Conservation (phyloP, 2,888 invertebrate genomes). For the Pollenia amentaria region DNA sequence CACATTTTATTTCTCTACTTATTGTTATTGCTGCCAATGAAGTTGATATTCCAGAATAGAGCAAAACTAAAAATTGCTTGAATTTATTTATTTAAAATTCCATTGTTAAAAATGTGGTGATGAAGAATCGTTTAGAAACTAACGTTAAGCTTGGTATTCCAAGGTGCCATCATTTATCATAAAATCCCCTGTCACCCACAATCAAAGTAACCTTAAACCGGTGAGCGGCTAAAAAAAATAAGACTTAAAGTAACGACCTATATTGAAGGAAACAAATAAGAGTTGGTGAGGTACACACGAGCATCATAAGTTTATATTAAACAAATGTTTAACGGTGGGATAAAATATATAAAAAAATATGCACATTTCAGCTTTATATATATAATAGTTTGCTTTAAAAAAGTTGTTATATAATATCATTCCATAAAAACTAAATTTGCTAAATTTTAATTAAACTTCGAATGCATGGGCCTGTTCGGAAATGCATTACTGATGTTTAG, state of each 20-base stretch:
- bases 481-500: too few species aligned
- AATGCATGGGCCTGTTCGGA: too few species aligned
- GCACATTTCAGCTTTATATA: too few species aligned
- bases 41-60: slow-evolving; percentile 7
- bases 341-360: too few species aligned
- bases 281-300: not conserved
- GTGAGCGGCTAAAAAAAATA: not conserved
- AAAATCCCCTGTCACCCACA: slow-evolving; percentile 62
- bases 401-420: too few species aligned
- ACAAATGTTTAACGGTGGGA: not conserved
- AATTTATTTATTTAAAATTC: slow-evolving; percentile 25
- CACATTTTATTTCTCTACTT: not conserved
- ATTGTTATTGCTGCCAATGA: not conserved
- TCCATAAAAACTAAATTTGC: too few species aligned
- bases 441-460: too few species aligned
- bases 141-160: not conserved
- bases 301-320: slow-evolving; percentile 11
- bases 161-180: slow-evolving; percentile 53
- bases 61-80: slow-evolving; percentile 7
- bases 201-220: slow-evolving; percentile 67
- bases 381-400: too few species aligned
- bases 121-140: not conserved
- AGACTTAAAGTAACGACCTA: slow-evolving; percentile 32
- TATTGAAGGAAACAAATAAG: slow-evolving; percentile 7
- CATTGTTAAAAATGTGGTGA: slow-evolving; percentile 32